These are phyloP conservation scores for Apistogramma diplotaenia DNA, from an alignment of 2,113 vertebrate genomes.

Conservation along the genomic window DNA sequence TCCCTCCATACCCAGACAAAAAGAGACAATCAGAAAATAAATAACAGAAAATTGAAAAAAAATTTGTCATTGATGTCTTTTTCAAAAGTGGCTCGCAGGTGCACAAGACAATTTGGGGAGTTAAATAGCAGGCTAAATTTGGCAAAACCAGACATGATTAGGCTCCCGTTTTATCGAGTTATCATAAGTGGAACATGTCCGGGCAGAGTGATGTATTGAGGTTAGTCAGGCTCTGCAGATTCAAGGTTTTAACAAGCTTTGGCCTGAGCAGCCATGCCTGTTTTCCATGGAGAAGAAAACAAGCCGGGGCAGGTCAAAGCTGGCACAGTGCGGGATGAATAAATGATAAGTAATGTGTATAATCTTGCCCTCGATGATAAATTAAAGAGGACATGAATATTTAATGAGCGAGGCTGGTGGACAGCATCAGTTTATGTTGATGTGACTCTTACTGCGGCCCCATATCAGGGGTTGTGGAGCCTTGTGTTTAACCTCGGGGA, in stretches of 20 bases:
- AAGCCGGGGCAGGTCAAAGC: constrained; percentile 42
- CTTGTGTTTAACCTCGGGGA: not conserved
- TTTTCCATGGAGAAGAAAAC: constrained; percentile 1
- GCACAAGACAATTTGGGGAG: not conserved
- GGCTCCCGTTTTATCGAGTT: not conserved
- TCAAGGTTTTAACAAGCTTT: constrained; percentile 26
- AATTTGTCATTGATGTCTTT: not conserved
- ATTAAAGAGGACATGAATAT: constrained; percentile 65
- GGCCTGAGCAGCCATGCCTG: not conserved
- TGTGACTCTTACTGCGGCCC: constrained; percentile 45
- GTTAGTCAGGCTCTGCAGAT: constrained; percentile 37
- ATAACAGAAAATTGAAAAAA: constrained; percentile 1
- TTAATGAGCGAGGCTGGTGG: constrained; percentile 49
- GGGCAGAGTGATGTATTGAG: constrained; percentile 48
- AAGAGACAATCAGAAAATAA: not conserved
- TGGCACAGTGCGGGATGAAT: constrained; percentile 46
- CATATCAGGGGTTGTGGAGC: constrained; percentile 8
- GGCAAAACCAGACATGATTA: constrained; percentile 16
- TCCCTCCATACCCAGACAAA: not conserved
- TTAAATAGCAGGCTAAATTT: constrained; percentile 9
- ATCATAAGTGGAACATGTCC: constrained; percentile 19
- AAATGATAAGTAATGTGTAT: constrained; percentile 59
- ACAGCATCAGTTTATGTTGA: constrained; percentile 27
- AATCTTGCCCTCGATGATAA: constrained; percentile 49
- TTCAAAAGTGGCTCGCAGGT: not conserved